phyloP scores from a whole-genome alignment of 2,113 vertebrate genomes.

The Pachycephala philippinensis region DNA sequence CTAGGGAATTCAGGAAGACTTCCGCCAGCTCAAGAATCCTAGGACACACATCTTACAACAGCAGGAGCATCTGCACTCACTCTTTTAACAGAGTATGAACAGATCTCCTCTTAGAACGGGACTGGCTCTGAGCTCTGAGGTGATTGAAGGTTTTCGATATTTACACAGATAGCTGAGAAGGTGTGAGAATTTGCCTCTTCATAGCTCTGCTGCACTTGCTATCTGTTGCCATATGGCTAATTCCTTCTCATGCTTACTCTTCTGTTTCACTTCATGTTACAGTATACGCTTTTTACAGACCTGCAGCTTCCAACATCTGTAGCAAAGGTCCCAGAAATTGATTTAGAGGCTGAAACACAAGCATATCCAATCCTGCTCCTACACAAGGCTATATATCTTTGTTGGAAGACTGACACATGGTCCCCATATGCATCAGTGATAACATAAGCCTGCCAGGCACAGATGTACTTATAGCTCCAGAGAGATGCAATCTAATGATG shows the following conservation, averaged over 20 bases:
- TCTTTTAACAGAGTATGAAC: not conserved
- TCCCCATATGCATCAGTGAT: conserved; percentile 64
- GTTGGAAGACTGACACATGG: conserved; percentile 68
- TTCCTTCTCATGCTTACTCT: not conserved
- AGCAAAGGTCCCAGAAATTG: conserved; percentile 62
- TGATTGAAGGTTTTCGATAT: not conserved
- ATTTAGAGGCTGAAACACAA: conserved; percentile 74
- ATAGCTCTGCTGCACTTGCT: not conserved
- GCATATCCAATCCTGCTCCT: conserved; percentile 54
- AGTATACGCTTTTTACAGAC: conserved; percentile 49
- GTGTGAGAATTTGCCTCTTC: not conserved
- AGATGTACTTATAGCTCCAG: conserved; percentile 56
- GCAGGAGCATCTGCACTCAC: not conserved
- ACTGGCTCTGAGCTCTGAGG: not conserved
- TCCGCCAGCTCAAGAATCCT: not conserved
- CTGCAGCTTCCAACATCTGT: conserved; percentile 68
- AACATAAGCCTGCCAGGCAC: conserved; percentile 50
- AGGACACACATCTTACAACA: not conserved
- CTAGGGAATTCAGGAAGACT: not conserved
- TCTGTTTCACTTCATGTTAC: conserved; percentile 40
- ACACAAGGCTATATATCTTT: conserved; percentile 64
- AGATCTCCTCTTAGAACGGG: not conserved
- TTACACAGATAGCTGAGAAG: not conserved
- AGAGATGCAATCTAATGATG: conserved; percentile 61
- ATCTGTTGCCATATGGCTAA: conserved; percentile 37